These are phyloP conservation scores for Hyperoodon ampullatus DNA, from an alignment of 2,113 vertebrate species.

Conservation along the genomic window DNA sequence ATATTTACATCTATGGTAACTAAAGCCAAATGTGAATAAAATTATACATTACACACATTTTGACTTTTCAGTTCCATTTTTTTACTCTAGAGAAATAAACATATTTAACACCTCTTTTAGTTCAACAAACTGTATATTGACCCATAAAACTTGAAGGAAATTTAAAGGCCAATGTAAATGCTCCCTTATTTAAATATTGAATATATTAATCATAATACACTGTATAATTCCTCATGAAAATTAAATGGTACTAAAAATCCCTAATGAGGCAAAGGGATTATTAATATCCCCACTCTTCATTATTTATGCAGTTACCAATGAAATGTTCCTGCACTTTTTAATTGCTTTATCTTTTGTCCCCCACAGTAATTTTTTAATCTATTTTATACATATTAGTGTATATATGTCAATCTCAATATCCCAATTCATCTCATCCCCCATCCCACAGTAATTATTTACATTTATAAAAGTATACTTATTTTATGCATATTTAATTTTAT, in stretches of 20 bases:
- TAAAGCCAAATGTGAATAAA: not conserved
- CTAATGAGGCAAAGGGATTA: not conserved
- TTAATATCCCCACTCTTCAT: not conserved
- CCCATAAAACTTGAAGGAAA: not conserved
- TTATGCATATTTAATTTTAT: not conserved
- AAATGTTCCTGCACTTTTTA: not conserved
- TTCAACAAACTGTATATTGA: not conserved
- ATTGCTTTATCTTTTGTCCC: not conserved
- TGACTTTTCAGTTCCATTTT: not conserved
- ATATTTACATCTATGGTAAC: not conserved
- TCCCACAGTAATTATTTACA: not conserved
- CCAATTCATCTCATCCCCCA: too few relatives aligned
- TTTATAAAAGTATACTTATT: slow-evolving; percentile 4
- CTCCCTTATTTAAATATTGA: not conserved
- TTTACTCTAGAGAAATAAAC: not conserved
- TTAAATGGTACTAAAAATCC: not conserved
- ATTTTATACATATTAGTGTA: too few relatives aligned
- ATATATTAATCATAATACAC: not conserved
- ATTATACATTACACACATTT: not conserved
- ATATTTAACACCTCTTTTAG: not conserved
- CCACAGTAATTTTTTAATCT: not conserved
- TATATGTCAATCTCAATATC: too few relatives aligned
- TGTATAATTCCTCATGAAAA: not conserved
- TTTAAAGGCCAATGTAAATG: not conserved
- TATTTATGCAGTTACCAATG: not conserved